These are phyloP conservation scores for Zaprionus davidi DNA, from an alignment of 1,140 invertebrate species.

Conservation along the genomic window DNA sequence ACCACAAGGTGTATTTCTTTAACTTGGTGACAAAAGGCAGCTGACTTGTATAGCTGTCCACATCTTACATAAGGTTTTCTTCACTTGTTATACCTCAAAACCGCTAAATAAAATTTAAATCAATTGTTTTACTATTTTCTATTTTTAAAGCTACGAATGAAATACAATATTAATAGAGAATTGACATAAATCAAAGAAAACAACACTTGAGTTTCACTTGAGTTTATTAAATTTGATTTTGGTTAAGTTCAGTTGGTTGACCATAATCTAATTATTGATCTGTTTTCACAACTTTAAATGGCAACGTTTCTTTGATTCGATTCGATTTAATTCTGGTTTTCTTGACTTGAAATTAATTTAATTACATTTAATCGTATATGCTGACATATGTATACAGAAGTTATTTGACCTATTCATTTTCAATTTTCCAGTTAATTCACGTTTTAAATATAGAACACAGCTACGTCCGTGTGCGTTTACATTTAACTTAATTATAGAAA, in stretches of 20 bases:
- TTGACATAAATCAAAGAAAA: conserved; percentile 5
- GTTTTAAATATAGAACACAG: conserved; percentile 52
- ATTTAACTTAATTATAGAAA: conserved; percentile 75
- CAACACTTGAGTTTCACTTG: conserved; percentile 29
- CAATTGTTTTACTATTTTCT: background rate
- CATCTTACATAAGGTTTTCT: no score
- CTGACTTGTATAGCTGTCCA: no score
- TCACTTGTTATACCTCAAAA: background rate
- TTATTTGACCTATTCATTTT: conserved; percentile 1
- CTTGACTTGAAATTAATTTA: conserved; percentile 21
- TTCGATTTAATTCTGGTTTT: conserved; percentile 22
- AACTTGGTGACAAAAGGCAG: no score
- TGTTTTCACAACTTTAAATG: conserved; percentile 74
- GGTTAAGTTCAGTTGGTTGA: conserved; percentile 49
- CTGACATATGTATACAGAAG: conserved; percentile 8
- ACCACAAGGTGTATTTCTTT: no score
- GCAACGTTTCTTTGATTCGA: conserved; percentile 26
- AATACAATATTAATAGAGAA: background rate
- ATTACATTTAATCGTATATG: conserved; percentile 17
- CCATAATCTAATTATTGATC: conserved; percentile 83
- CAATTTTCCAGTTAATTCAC: background rate
- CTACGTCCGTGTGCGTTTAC: conserved; percentile 35
- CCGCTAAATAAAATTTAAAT: background rate
- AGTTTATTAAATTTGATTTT: conserved; percentile 45
- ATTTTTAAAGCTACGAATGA: background rate